Evolutionary conservation across 2,113 vertebrate species (phyloP).

Genomic region (Pelvicachromis taeniatus): DNA sequence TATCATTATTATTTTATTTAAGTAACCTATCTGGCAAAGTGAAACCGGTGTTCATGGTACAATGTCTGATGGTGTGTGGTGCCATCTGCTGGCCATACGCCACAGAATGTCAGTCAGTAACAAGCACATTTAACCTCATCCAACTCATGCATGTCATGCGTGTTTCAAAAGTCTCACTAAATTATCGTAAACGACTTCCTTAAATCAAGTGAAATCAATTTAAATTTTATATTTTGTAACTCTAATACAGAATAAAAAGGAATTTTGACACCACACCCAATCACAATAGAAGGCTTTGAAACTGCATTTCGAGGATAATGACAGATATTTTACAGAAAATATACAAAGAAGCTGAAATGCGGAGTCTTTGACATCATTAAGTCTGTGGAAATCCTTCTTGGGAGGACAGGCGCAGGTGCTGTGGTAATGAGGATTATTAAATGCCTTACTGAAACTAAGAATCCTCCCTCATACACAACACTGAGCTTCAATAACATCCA

Average conservation of each 20-base stretch:
- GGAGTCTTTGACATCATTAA: neutral
- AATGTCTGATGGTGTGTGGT: neutral
- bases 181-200: neutral
- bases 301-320: neutral
- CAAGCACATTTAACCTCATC: neutral
- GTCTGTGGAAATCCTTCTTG: neutral
- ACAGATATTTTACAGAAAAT: neutral
- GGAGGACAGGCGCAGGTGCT: neutral
- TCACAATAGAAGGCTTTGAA: neutral
- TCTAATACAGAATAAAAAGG: neutral
- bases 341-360: neutral
- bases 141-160: neutral
- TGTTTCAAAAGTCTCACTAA: neutral
- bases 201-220: neutral
- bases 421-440: neutral
- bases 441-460: neutral
- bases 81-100: slow-evolving; percentile 29
- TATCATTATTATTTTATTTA: no score
- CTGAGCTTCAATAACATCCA: neutral
- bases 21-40: neutral
- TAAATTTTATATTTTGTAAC: no score
- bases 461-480: neutral
- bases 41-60: neutral
- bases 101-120: neutral
- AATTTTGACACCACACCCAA: neutral